phyloP scores from a whole-genome alignment of 2,113 vertebrate genomes.

The Nannospalax galili region DNA sequence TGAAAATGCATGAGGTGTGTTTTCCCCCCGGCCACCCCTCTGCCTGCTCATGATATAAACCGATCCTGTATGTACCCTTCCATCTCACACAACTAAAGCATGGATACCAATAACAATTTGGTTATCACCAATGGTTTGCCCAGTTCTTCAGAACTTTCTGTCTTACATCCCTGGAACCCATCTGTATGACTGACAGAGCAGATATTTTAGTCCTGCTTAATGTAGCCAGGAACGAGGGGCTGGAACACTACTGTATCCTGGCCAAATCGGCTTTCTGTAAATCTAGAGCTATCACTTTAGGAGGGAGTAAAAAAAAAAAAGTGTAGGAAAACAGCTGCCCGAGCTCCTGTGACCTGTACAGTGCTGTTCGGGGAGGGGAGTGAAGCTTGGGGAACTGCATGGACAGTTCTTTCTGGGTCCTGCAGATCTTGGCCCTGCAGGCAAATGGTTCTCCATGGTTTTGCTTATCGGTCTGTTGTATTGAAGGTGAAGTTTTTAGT shows the following conservation, averaged over 20 bases:
- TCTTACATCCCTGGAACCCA: not conserved
- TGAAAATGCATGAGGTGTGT: conserved; percentile 53
- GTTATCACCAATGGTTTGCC: not conserved
- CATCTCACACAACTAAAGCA: not conserved
- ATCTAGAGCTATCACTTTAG: conserved; percentile 6
- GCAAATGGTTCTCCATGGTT: not conserved
- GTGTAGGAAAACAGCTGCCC: not conserved
- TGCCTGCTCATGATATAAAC: conserved; percentile 13
- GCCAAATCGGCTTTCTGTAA: not conserved
- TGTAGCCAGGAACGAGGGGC: not conserved
- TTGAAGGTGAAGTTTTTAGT: not conserved
- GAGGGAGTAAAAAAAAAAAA: not conserved
- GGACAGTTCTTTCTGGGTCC: not conserved
- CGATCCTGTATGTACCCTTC: not conserved
- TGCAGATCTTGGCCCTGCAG: not conserved
- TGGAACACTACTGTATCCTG: not conserved
- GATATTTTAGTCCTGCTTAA: not conserved
- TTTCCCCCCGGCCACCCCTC: not conserved
- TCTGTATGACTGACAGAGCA: not conserved
- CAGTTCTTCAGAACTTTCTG: not conserved
- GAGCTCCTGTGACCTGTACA: not conserved
- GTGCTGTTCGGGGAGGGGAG: not conserved
- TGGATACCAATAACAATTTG: not conserved
- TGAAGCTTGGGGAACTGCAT: not conserved
- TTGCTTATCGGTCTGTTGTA: not conserved